These are phyloP conservation scores for Pelobates cultripes DNA, from an alignment of 2,797 vertebrate genomes.

Conservation along the genomic window DNA sequence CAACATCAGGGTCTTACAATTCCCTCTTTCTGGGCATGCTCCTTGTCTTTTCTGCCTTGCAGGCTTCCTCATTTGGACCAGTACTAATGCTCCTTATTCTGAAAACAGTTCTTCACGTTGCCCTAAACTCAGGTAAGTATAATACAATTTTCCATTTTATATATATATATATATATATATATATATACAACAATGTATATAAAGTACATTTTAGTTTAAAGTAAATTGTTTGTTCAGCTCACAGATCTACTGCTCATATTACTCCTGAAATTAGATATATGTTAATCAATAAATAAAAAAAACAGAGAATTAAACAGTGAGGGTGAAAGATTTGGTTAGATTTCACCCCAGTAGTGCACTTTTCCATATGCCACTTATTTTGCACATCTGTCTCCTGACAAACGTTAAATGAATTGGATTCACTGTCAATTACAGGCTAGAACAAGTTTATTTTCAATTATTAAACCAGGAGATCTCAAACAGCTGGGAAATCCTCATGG, in stretches of 20 bases:
- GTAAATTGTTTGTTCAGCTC: not conserved
- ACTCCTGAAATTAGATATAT: not conserved
- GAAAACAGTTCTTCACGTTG: no score
- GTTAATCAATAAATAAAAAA: constrained; percentile 17
- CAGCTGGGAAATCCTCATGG: constrained; percentile 74
- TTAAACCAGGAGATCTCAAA: constrained; percentile 73
- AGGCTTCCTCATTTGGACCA: no score
- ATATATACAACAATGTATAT: no score
- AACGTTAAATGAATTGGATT: constrained; percentile 74
- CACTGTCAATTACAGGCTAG: constrained; percentile 74
- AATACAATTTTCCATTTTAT: no score
- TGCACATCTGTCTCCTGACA: constrained; percentile 72
- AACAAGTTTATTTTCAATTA: constrained; percentile 79
- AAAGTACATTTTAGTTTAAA: not conserved
- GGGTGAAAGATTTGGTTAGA: constrained; percentile 55
- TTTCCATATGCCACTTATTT: constrained; percentile 67
- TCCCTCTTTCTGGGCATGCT: no score
- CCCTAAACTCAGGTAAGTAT: no score
- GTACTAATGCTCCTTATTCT: no score
- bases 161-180: no score
- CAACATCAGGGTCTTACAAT: no score
- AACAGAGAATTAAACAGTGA: constrained; percentile 18
- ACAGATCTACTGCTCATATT: not conserved
- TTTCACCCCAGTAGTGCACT: constrained; percentile 59
- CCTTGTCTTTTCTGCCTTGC: no score